Conservation (phyloP, 2,888 invertebrate species). For the Litoditis marina region DNA sequence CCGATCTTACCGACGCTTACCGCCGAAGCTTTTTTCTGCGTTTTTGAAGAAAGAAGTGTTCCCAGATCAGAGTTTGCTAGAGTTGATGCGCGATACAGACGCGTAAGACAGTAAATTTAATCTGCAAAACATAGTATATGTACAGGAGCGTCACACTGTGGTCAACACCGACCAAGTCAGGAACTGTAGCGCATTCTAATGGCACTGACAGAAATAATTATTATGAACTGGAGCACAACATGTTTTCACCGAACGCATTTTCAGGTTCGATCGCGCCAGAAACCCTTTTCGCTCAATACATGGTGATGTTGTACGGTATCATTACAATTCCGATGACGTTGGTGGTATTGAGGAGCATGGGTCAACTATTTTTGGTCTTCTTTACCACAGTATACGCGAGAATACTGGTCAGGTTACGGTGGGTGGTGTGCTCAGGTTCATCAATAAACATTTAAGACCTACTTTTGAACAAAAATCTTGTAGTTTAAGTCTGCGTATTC, state of each 20-base stretch:
- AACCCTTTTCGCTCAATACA: conserved; percentile 29
- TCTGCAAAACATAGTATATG: background rate
- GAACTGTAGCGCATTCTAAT: too few relatives aligned
- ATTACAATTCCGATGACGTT: conserved; percentile 40
- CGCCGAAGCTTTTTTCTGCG: too few relatives aligned
- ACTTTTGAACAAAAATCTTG: too few relatives aligned
- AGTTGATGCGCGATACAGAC: background rate
- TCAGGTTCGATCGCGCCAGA: conserved; percentile 39
- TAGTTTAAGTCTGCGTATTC: too few relatives aligned
- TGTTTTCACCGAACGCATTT: background rate
- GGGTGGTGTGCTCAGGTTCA: too few relatives aligned
- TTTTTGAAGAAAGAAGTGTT: background rate
- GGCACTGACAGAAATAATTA: too few relatives aligned
- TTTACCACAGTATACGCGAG: conserved; percentile 42
- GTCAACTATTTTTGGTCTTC: conserved; percentile 39
- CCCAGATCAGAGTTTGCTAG: background rate
- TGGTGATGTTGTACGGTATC: conserved; percentile 36
- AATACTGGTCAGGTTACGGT: conserved; percentile 31
- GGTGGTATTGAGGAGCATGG: conserved; percentile 42
- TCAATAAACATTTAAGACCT: too few relatives aligned
- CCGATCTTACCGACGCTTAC: too few relatives aligned
- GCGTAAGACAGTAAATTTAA: background rate
- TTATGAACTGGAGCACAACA: too few relatives aligned
- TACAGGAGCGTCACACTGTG: too few relatives aligned
- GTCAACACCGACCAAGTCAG: too few relatives aligned